Conservation (phyloP, 2,888 invertebrate species). For the Synergus gifuensis region DNA sequence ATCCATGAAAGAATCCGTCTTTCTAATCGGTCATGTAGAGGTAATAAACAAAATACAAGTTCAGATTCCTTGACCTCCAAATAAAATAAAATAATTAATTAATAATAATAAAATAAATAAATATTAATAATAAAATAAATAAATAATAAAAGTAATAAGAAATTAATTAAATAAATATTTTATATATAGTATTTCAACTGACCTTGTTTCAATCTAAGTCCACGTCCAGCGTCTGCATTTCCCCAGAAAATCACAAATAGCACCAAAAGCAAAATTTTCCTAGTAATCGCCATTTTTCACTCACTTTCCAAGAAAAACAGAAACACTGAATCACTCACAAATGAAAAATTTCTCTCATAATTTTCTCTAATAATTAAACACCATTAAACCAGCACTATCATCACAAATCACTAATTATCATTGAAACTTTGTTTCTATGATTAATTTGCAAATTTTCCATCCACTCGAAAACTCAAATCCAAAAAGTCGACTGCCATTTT, state of each 20-base stretch:
- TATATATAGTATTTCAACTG: background rate
- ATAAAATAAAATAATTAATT: background rate
- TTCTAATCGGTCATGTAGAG: slow-evolving; percentile 2
- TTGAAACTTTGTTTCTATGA: background rate
- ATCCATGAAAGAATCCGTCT: background rate
- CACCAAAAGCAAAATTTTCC: slow-evolving; percentile 25
- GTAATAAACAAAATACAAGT: background rate
- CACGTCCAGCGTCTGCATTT: background rate
- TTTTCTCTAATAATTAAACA: slow-evolving; percentile 11
- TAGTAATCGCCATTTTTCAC: slow-evolving; percentile 16
- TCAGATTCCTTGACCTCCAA: background rate
- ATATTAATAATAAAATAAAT: too few relatives aligned
- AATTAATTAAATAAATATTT: background rate
- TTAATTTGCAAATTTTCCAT: background rate
- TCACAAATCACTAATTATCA: slow-evolving; percentile 23
- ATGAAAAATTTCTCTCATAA: slow-evolving; percentile 31
- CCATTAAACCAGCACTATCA: background rate
- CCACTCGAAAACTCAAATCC: background rate
- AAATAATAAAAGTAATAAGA: too few relatives aligned
- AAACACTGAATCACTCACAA: slow-evolving; percentile 19
- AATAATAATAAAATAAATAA: too few relatives aligned
- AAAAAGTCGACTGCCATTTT: slow-evolving; percentile 2
- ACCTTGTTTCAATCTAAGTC: slow-evolving; percentile 30
- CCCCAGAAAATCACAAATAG: slow-evolving; percentile 17
- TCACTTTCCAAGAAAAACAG: slow-evolving; percentile 13